Evolutionary conservation across 2,113 vertebrate genomes (phyloP), one percentile per base, ranked within the genome.

Genomic region (Tachysurus vachellii): DNA sequence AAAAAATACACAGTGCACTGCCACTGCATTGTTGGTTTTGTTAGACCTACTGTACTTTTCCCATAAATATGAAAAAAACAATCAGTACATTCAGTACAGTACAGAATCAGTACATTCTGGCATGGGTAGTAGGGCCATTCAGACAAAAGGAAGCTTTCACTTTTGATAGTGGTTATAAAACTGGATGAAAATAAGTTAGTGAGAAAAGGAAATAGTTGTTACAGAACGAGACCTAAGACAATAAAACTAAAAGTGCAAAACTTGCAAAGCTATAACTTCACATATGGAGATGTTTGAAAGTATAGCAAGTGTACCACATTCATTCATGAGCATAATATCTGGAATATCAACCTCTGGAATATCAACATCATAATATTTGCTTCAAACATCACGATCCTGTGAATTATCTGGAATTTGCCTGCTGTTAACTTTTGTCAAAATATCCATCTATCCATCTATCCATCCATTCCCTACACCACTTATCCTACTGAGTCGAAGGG

Each of bases 91-190:
- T 89, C 89, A n/a, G n/a, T n/a, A n/a, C n/a, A n/a, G n/a, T n/a
- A n/a, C n/a, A n/a, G n/a, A 93, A 92, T 80, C 93, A 93, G 92
- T 93, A 89, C 90, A 91, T 92, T 89, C 89, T 91, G 91, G 92
- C 90, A 89, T 85, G 80, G 88, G 90, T 92, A 89, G 66, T 81
- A 89, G 87, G 85, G 87, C 56, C 86, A 89, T 73, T 92, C 89
- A 89, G 85, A 90, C 89, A 92, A 93, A 91, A 82, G 91, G 88
- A 94, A 87, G 85, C 91, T 92, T 93, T 93, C 80, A 92, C 85
- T 92, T 31, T 64, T 26, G 88, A 73, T 91, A 91, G 91, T 70
- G 84, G n/a, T 91, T 89, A 91, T 85, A 90, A 91, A 89, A 91
- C 14, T 17, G 12, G 59, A 83, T 42, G 12, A 70, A n/a, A 36